Evolutionary conservation across 1,140 invertebrate genomes (phyloP).

Genomic region (Adoxophyes honmai): DNA sequence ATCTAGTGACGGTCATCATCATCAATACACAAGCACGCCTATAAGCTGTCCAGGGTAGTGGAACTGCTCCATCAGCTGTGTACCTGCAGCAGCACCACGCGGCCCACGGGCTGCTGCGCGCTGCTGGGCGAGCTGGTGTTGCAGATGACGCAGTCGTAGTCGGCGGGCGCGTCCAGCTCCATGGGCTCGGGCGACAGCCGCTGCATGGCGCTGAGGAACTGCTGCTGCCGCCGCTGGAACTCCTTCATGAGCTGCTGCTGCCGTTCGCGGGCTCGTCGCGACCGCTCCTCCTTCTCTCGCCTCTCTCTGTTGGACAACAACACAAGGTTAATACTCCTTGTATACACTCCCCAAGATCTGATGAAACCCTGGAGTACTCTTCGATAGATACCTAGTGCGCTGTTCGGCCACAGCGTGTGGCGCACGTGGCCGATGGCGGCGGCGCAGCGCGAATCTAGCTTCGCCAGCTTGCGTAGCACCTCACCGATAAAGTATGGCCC

Average conservation of each 20-base stretch:
- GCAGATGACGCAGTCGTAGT: conserved; percentile 98
- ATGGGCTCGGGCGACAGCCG: conserved; percentile 78
- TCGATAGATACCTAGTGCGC: conserved; percentile 79
- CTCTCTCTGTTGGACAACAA: conserved; percentile 79
- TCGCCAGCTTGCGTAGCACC: conserved; percentile 85
- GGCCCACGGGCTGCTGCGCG: conserved; percentile 91
- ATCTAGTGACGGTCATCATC: too few species aligned
- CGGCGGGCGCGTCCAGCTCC: conserved; percentile 80
- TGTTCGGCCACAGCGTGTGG: conserved; percentile 88
- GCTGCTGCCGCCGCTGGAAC: conserved; percentile 93
- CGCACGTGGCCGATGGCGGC: conserved; percentile 83
- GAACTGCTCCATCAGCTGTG: background rate
- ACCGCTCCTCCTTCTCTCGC: conserved; percentile 87
- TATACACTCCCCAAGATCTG: too few species aligned
- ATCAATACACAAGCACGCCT: too few species aligned
- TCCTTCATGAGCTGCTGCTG: conserved; percentile 95
- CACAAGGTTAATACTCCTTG: too few species aligned
- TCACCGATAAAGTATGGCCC: conserved; percentile 91
- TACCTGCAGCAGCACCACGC: conserved; percentile 92
- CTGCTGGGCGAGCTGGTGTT: conserved; percentile 92
- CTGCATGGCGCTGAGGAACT: conserved; percentile 92
- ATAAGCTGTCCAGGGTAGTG: too few species aligned
- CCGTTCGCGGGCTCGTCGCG: conserved; percentile 89
- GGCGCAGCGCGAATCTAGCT: conserved; percentile 83
- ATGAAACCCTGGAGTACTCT: too few species aligned